Percentiles rank a stretch among this genome's conserved stretches.
Conservation (phyloP, 2,113 vertebrate species). For the Odocoileus hemionus region DNA sequence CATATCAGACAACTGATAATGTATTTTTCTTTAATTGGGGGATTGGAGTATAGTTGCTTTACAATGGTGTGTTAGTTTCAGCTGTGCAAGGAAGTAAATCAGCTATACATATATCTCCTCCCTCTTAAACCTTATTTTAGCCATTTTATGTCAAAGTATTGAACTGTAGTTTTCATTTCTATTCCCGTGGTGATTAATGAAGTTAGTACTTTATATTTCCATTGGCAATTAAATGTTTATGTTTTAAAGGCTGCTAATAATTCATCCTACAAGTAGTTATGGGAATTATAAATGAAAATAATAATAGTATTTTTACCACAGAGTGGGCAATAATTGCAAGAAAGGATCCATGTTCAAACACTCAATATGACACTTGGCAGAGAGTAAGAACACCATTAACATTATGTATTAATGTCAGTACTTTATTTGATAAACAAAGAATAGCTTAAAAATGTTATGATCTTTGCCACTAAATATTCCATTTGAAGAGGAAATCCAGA, state of each 20-base stretch:
- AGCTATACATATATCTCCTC: background rate
- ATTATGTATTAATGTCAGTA: background rate
- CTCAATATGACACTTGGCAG: background rate
- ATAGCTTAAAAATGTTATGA: background rate
- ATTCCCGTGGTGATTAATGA: background rate
- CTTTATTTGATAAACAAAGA: background rate
- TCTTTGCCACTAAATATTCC: slow-evolving; percentile 27
- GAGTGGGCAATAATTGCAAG: background rate
- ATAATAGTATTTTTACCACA: background rate
- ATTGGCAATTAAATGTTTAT: background rate
- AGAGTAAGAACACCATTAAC: background rate
- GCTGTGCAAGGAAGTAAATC: background rate
- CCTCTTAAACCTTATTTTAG: background rate
- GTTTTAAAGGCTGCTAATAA: background rate
- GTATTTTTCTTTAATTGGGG: background rate
- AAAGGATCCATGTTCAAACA: background rate
- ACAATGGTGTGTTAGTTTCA: background rate
- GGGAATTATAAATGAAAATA: background rate
- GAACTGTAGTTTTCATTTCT: background rate
- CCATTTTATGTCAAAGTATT: background rate
- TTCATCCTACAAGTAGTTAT: background rate
- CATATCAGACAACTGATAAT: background rate
- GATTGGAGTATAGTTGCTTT: background rate
- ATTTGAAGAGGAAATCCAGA: background rate
- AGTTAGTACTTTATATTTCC: background rate